These are phyloP conservation scores for Andrena bucephala DNA, from an alignment of 2,888 invertebrate genomes.

Conservation along the genomic window DNA sequence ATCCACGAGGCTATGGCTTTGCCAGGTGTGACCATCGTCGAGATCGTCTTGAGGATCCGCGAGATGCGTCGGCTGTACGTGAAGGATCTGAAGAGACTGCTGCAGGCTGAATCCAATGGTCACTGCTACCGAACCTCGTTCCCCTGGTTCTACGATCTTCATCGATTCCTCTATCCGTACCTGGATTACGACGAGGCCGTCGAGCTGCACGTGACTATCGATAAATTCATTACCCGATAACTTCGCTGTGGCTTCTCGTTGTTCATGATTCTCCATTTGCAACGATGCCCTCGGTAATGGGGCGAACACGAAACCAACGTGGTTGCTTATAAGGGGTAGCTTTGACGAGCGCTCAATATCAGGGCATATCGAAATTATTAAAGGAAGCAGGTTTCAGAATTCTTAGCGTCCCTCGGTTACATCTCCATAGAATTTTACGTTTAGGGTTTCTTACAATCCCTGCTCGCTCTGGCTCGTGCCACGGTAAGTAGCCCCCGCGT, in stretches of 20 bases:
- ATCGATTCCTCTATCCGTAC: slow-evolving; percentile 73
- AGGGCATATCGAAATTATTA: neutral
- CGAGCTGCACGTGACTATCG: slow-evolving; percentile 69
- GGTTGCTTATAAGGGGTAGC: neutral
- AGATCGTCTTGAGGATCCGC: slow-evolving; percentile 75
- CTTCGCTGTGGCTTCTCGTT: slow-evolving; percentile 28
- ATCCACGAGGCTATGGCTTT: slow-evolving; percentile 65
- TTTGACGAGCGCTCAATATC: neutral
- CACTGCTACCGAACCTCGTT: slow-evolving; percentile 49
- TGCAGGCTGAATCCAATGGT: slow-evolving; percentile 54
- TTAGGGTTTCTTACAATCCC: slow-evolving; percentile 5
- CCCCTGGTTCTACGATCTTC: slow-evolving; percentile 72
- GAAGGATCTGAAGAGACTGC: slow-evolving; percentile 64
- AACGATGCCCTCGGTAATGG: neutral
- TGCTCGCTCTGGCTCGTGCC: neutral
- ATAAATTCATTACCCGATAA: slow-evolving; percentile 40
- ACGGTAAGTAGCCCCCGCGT: neutral
- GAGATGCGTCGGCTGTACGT: slow-evolving; percentile 72
- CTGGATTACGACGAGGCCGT: slow-evolving; percentile 73
- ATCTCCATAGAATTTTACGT: neutral
- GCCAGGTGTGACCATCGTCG: slow-evolving; percentile 58
- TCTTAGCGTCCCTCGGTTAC: no score
- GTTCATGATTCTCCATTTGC: slow-evolving; percentile 29
- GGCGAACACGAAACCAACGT: neutral
- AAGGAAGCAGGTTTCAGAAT: no score